phyloP scores from a whole-genome alignment of 2,888 invertebrate genomes.

The Diaphora mendica region DNA sequence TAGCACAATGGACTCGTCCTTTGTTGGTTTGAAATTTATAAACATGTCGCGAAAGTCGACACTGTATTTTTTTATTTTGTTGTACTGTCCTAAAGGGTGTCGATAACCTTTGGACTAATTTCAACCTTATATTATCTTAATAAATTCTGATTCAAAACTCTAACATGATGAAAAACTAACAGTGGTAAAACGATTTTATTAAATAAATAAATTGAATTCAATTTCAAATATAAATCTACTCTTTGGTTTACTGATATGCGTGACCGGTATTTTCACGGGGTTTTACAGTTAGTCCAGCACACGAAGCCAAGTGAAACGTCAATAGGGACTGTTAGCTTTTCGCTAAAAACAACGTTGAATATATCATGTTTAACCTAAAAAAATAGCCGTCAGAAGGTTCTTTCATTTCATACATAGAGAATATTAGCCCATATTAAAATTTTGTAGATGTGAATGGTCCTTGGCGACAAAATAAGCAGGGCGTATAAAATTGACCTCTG shows the following conservation, averaged over 20 bases:
- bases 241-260: too few species aligned
- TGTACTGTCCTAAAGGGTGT: not conserved
- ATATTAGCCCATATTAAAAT: not conserved
- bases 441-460: not conserved
- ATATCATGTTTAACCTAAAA: not conserved
- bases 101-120: not conserved
- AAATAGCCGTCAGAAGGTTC: not conserved
- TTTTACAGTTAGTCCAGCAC: not conserved
- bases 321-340: slow-evolving; percentile 3
- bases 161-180: not conserved
- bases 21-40: too few species aligned
- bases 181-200: too few species aligned
- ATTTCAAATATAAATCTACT: too few species aligned
- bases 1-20: too few species aligned
- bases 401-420: not conserved
- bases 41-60: too few species aligned
- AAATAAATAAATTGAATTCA: not conserved
- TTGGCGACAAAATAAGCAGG: not conserved
- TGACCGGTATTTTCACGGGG: not conserved
- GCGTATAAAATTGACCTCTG: not conserved
- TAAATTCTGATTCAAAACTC: not conserved
- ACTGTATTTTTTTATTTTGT: not conserved
- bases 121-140: not conserved
- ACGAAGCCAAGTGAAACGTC: not conserved
- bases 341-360: slow-evolving; percentile 2